A percentile compares a stretch with the other conserved stretches of the same genome.
Conservation (phyloP, 2,888 invertebrate genomes). For the Acrobasis consociella region DNA sequence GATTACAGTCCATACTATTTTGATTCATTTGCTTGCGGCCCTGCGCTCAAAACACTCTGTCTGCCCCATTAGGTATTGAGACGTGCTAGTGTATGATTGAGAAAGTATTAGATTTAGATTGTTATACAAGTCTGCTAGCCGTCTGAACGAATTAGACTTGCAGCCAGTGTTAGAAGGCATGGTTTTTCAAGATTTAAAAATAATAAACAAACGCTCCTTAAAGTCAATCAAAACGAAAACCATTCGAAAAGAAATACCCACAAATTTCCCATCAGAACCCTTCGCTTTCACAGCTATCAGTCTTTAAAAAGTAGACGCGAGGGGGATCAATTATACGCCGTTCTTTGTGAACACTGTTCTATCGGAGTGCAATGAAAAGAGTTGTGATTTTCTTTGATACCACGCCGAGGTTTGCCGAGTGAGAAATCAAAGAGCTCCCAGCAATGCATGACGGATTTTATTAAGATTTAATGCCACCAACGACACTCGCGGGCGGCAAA, state of each 20-base stretch:
- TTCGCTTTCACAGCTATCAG: slow-evolving; percentile 40
- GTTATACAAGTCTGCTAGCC: too few species aligned
- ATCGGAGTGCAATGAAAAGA: slow-evolving; percentile 82
- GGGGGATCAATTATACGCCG: slow-evolving; percentile 74
- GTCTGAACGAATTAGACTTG: too few species aligned
- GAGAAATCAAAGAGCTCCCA: slow-evolving; percentile 80
- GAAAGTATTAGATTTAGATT: too few species aligned
- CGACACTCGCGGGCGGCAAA: slow-evolving; percentile 81
- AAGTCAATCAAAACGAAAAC: neutral
- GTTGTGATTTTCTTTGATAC: slow-evolving; percentile 82
- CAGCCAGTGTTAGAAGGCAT: too few species aligned
- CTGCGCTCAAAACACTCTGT: too few species aligned
- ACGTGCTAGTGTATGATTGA: too few species aligned
- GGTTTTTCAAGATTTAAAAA: too few species aligned
- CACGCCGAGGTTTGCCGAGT: slow-evolving; percentile 80
- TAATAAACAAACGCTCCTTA: neutral
- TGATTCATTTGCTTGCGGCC: too few species aligned
- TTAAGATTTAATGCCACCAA: slow-evolving; percentile 82
- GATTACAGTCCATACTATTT: too few species aligned
- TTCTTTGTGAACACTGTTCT: slow-evolving; percentile 71
- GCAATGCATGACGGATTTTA: slow-evolving; percentile 80
- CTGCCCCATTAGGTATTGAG: too few species aligned
- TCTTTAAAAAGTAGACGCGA: slow-evolving; percentile 57
- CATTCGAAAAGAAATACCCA: slow-evolving; percentile 8
- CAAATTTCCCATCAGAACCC: slow-evolving; percentile 27